Percentiles rank a stretch among this genome's conserved stretches.
phyloP scores from a whole-genome alignment of 2,113 vertebrate genomes.

The Carassius gibelio region DNA sequence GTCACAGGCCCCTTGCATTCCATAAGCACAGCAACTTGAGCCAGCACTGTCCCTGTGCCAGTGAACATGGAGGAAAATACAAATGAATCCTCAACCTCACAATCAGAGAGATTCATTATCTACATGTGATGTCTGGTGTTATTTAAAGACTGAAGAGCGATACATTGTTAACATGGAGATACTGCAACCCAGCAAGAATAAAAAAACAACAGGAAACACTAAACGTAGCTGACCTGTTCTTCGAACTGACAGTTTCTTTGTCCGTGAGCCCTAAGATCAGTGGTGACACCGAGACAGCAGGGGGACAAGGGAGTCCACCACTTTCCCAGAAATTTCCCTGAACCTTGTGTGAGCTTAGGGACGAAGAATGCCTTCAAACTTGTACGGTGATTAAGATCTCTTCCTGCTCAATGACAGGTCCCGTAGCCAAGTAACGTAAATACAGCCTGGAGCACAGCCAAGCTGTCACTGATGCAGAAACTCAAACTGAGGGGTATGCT shows the following conservation, averaged over 20 bases:
- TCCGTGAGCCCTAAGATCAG: conserved; percentile 27
- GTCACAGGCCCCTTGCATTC: conserved; percentile 60
- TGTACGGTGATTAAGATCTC: conserved; percentile 58
- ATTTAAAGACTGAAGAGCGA: conserved; percentile 30
- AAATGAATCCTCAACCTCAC: conserved; percentile 43
- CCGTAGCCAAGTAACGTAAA: conserved; percentile 58
- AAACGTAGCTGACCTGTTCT: conserved; percentile 9
- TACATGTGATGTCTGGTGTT: conserved; percentile 35
- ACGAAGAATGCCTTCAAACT: conserved; percentile 51
- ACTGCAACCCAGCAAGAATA: not conserved
- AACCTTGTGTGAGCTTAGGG: not conserved
- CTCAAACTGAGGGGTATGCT: conserved; percentile 19
- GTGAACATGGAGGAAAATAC: conserved; percentile 30
- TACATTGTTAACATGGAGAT: conserved; percentile 26
- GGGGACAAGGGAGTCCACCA: not conserved
- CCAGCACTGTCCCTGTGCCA: conserved; percentile 43
- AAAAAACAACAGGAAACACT: conserved; percentile 15
- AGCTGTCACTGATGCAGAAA: conserved; percentile 48
- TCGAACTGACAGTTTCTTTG: conserved; percentile 24
- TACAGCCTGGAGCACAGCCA: conserved; percentile 52
- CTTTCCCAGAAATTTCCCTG: not conserved
- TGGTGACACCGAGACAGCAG: conserved; percentile 10
- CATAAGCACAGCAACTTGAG: conserved; percentile 48
- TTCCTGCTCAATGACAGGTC: conserved; percentile 57
- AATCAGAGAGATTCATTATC: conserved; percentile 41